phyloP scores from a whole-genome alignment of 1,140 invertebrate genomes.

The Drosophila pectinifera region DNA sequence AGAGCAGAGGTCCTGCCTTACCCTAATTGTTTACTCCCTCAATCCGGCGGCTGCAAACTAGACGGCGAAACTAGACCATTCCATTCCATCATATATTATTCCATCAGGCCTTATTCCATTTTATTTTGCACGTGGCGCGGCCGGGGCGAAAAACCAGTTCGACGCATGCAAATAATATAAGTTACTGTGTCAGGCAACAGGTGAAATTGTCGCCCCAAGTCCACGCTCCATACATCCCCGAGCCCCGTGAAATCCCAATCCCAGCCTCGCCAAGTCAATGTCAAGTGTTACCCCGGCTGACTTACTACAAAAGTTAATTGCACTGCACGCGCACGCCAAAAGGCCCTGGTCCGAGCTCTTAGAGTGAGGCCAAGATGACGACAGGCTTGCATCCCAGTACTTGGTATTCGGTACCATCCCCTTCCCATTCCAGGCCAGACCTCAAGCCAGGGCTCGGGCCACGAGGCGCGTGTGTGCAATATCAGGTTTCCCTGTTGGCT shows the following conservation, averaged over 20 bases:
- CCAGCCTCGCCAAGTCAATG: slow-evolving; percentile 63
- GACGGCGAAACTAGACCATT: slow-evolving; percentile 14
- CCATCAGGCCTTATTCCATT: neutral
- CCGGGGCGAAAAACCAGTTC: slow-evolving; percentile 26
- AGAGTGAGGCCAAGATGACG: slow-evolving; percentile 25
- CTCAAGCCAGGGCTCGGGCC: slow-evolving; percentile 28
- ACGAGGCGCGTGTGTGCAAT: slow-evolving; percentile 71
- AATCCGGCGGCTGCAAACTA: slow-evolving; percentile 14
- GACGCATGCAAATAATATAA: slow-evolving; percentile 80
- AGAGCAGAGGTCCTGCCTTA: neutral
- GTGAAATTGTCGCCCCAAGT: slow-evolving; percentile 79
- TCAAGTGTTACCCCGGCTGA: slow-evolving; percentile 76
- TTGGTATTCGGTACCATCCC: slow-evolving; percentile 5
- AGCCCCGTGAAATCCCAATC: neutral
- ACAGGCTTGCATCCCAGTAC: slow-evolving; percentile 25
- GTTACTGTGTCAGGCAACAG: slow-evolving; percentile 84
- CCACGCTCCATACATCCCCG: slow-evolving; percentile 9
- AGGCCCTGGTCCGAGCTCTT: slow-evolving; percentile 21
- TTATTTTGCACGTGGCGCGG: slow-evolving; percentile 22
- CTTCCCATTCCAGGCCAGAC: slow-evolving; percentile 7
- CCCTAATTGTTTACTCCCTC: slow-evolving; percentile 35
- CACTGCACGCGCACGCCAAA: slow-evolving; percentile 81
- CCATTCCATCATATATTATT: slow-evolving; percentile 1
- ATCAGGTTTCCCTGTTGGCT: slow-evolving; percentile 80
- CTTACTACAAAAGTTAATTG: slow-evolving; percentile 82